phyloP scores from a whole-genome alignment of 35 echinoderm and acorn worm species.

The Apostichopus californicus region DNA sequence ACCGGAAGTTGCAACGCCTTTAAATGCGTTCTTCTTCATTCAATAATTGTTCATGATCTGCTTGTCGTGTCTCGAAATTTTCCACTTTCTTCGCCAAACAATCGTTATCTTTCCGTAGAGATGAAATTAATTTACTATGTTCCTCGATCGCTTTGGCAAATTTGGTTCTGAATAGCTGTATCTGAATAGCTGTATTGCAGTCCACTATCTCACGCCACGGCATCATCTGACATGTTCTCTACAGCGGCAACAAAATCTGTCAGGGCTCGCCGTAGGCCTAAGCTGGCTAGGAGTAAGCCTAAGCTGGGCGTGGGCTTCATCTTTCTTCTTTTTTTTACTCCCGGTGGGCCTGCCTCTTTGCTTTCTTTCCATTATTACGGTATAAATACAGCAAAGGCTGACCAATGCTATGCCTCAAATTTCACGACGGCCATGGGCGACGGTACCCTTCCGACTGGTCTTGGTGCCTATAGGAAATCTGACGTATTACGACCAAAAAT shows the following conservation, averaged over 20 bases:
- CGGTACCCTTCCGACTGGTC: too few species aligned
- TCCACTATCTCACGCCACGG: neutral
- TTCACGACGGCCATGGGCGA: too few species aligned
- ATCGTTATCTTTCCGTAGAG: slow-evolving; percentile 5
- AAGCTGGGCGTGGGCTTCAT: neutral
- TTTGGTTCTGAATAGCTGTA: slow-evolving; percentile 5
- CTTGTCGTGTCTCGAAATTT: neutral
- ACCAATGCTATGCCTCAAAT: neutral
- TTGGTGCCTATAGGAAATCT: too few species aligned
- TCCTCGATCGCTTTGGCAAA: slow-evolving; percentile 10
- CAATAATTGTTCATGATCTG: neutral
- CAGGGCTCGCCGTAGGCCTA: neutral
- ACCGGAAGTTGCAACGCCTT: neutral
- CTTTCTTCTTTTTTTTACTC: neutral
- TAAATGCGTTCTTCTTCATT: slow-evolving; percentile 4
- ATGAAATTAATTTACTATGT: slow-evolving; percentile 1
- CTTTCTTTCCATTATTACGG: neutral
- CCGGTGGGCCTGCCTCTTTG: neutral
- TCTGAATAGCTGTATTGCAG: neutral
- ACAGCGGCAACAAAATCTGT: neutral
- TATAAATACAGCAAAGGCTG: neutral
- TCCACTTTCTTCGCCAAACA: neutral
- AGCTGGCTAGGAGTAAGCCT: neutral
- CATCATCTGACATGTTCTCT: slow-evolving; percentile 2
- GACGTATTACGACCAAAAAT: too few species aligned